A percentile compares a stretch with the other conserved stretches of the same genome.
Evolutionary conservation across 2,888 invertebrate genomes (phyloP).

Genomic region (Cerceris rybyensis): DNA sequence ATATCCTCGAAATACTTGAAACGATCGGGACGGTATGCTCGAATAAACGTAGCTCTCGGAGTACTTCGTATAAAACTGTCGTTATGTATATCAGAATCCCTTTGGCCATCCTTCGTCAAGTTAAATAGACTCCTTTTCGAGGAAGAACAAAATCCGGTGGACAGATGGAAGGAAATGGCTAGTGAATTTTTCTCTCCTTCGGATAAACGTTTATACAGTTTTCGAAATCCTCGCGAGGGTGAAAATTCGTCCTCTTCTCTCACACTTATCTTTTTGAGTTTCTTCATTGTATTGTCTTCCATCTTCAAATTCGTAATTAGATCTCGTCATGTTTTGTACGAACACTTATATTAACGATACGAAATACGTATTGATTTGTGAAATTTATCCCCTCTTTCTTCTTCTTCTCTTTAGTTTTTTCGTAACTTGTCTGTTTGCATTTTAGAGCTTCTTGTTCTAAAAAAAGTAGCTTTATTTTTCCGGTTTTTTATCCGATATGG

Average conservation of each 20-base stretch:
- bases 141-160: conserved; percentile 12
- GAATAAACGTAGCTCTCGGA: background rate
- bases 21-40: background rate
- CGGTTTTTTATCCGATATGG: too few relatives aligned
- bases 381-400: background rate
- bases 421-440: background rate
- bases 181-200: conserved; percentile 32
- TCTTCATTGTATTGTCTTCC: background rate
- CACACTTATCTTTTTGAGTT: background rate
- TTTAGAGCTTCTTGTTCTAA: too few relatives aligned
- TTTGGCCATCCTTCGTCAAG: background rate
- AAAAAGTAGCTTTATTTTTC: too few relatives aligned
- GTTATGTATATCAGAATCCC: conserved; percentile 10
- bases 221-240: background rate
- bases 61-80: background rate
- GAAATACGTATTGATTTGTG: conserved; percentile 8
- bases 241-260: background rate
- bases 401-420: background rate
- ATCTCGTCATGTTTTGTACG: background rate
- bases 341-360: conserved; percentile 10
- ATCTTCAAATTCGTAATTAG: background rate
- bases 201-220: conserved; percentile 33
- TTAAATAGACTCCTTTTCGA: conserved; percentile 17
- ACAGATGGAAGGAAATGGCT: conserved; percentile 12
- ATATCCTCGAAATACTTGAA: background rate